phyloP scores from a whole-genome alignment of 2,797 vertebrate genomes.

The Takifugu ocellatus region DNA sequence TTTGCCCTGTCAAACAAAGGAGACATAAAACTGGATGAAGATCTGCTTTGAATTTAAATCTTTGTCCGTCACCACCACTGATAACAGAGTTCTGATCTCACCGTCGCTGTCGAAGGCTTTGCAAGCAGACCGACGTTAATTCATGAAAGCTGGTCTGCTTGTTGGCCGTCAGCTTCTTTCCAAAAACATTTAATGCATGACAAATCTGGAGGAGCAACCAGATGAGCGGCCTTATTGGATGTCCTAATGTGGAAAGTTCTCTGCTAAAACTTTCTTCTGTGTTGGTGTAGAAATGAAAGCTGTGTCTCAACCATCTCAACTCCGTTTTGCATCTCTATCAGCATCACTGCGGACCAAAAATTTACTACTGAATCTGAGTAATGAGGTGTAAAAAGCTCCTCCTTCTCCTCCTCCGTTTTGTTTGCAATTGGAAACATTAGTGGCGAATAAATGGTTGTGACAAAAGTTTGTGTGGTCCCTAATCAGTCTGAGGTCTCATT shows the following conservation, averaged over 20 bases:
- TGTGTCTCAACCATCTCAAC: constrained; percentile 29
- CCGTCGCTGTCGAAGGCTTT: neutral
- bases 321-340: constrained; percentile 34
- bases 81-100: neutral
- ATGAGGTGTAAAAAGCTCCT: constrained; percentile 31
- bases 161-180: constrained; percentile 19
- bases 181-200: constrained; percentile 28
- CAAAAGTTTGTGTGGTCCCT: constrained; percentile 5
- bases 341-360: constrained; percentile 36
- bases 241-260: neutral
- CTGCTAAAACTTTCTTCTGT: neutral
- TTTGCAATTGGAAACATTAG: constrained; percentile 28
- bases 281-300: constrained; percentile 9
- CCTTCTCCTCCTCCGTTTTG: neutral
- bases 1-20: too few species aligned
- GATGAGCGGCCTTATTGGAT: neutral
- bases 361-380: constrained; percentile 33
- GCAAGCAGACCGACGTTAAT: neutral
- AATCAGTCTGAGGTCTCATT: constrained; percentile 21
- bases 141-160: constrained; percentile 10
- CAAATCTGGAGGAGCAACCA: constrained; percentile 13
- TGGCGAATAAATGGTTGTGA: constrained; percentile 21
- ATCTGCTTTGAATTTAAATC: neutral
- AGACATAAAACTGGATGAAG: too few species aligned
- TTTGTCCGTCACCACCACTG: neutral